A percentile compares a stretch with the other conserved stretches of the same genome.
phyloP scores from a whole-genome alignment of 2,888 invertebrate species.

The Zygogramma bicolorata region DNA sequence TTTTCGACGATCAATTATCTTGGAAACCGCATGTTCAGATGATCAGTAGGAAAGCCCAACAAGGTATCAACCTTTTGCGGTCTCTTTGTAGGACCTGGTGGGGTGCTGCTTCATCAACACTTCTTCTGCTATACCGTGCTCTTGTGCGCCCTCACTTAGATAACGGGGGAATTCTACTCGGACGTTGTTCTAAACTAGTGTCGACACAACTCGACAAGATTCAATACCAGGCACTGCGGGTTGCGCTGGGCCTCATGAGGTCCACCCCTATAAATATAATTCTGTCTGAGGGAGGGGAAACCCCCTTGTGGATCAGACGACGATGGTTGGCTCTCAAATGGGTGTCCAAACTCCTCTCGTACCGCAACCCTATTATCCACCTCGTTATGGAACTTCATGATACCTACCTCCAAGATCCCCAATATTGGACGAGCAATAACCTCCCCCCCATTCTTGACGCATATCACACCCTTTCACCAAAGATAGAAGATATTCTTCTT shows the following conservation, averaged over 20 bases:
- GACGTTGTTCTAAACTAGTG: not conserved
- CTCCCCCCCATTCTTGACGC: not conserved
- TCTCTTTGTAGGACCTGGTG: conserved; percentile 4
- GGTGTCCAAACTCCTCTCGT: not conserved
- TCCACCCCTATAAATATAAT: not conserved
- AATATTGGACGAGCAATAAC: not conserved
- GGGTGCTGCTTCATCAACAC: not conserved
- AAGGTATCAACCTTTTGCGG: not conserved
- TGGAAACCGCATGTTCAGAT: conserved; percentile 4
- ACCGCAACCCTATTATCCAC: not conserved
- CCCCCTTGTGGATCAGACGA: not conserved
- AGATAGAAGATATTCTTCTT: not conserved
- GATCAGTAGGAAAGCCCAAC: not conserved
- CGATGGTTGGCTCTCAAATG: not conserved
- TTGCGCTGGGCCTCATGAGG: conserved; percentile 3
- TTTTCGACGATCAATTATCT: not conserved
- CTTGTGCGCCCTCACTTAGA: not conserved
- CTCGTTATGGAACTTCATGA: not conserved
- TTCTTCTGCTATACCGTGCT: not conserved
- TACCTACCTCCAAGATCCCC: not conserved
- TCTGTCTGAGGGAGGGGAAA: not conserved
- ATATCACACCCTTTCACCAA: not conserved
- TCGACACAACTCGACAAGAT: not conserved
- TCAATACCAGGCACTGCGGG: not conserved
- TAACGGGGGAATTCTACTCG: not conserved